Percentiles rank a stretch among this genome's conserved stretches.
Evolutionary conservation across 1,140 invertebrate species (phyloP).

Genomic region (Asobara japonica): DNA sequence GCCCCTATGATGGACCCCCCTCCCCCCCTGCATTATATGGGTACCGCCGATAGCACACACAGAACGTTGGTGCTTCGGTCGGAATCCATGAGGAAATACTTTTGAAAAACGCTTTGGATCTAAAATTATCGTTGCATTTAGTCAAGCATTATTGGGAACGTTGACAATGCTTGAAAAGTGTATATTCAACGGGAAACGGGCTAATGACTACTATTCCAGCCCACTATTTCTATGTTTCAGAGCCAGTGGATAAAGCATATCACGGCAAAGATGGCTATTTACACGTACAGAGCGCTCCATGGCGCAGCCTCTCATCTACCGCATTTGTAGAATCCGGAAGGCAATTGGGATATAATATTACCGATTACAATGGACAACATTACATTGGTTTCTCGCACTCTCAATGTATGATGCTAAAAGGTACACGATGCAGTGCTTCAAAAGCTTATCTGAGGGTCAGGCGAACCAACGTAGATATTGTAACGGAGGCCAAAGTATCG

Average conservation of each 20-base stretch:
- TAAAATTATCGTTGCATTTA: too few relatives aligned
- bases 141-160: too few relatives aligned
- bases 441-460: constrained; percentile 71
- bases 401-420: constrained; percentile 75
- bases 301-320: constrained; percentile 57
- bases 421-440: constrained; percentile 72
- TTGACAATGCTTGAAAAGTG: too few relatives aligned
- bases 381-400: constrained; percentile 70
- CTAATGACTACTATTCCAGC: too few relatives aligned
- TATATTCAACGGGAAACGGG: too few relatives aligned
- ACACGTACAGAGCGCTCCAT: constrained; percentile 60
- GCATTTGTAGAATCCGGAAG: constrained; percentile 70
- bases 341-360: constrained; percentile 65
- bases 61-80: too few relatives aligned
- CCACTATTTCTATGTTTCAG: constrained; percentile 58
- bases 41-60: too few relatives aligned
- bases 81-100: too few relatives aligned
- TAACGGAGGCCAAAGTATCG: constrained; percentile 71
- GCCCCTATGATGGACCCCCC: too few relatives aligned
- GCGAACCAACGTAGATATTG: constrained; percentile 74
- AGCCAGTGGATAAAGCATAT: constrained; percentile 58
- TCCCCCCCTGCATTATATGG: too few relatives aligned
- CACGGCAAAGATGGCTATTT: constrained; percentile 64
- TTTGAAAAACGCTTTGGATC: too few relatives aligned
- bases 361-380: constrained; percentile 69